phyloP scores from a whole-genome alignment of 2,797 vertebrate genomes.

The Takifugu rubripes region DNA sequence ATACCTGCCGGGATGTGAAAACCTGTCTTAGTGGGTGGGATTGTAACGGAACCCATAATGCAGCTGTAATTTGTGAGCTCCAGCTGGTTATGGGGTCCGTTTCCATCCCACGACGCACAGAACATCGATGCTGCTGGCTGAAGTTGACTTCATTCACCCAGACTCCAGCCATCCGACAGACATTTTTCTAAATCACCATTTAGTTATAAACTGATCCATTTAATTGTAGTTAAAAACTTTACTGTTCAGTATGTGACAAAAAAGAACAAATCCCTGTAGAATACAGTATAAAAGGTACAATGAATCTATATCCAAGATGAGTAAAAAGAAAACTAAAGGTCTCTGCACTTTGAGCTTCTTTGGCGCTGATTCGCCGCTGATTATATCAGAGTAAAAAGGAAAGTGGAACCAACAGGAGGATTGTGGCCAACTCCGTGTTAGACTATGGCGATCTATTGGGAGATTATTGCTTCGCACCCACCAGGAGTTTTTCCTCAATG shows the following conservation, averaged over 20 bases:
- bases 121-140: conserved; percentile 13
- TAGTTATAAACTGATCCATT: neutral
- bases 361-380: neutral
- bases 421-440: neutral
- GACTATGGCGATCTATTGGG: neutral
- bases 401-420: conserved; percentile 19
- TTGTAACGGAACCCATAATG: conserved; percentile 99
- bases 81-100: conserved; percentile 97
- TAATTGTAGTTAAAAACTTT: conserved; percentile 19
- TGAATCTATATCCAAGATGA: conserved; percentile 16
- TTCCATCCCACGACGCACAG: conserved; percentile 78
- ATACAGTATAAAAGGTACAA: conserved; percentile 21
- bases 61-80: conserved; percentile 85
- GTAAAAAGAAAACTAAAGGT: conserved; percentile 1
- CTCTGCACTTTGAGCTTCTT: neutral
- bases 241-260: conserved; percentile 15
- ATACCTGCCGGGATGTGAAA: neutral
- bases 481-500: conserved; percentile 86
- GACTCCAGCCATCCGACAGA: neutral
- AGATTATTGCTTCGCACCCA: neutral
- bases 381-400: neutral
- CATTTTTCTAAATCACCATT: neutral
- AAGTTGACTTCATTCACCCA: neutral
- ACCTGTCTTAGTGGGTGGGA: conserved; percentile 70
- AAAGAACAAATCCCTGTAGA: conserved; percentile 15